Percentiles rank a stretch among this genome's conserved stretches.
These are phyloP conservation scores for Hyperopisus bebe DNA, from an alignment of 2,113 vertebrate species.

Conservation along the genomic window DNA sequence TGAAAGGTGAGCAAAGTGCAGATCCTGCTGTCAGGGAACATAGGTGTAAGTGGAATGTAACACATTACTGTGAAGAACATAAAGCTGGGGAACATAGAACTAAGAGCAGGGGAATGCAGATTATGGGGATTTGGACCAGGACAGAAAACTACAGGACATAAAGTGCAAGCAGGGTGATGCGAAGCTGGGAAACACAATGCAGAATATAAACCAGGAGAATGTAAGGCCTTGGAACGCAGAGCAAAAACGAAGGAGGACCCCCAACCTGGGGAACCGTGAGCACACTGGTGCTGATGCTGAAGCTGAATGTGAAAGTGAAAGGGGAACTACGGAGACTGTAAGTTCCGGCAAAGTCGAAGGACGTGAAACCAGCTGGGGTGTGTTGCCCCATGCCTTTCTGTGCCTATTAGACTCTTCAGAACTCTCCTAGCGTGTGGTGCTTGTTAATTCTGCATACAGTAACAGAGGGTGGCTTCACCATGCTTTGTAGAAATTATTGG, in stretches of 20 bases:
- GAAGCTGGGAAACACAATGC: not conserved
- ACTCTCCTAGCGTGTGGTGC: not conserved
- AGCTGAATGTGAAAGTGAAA: not conserved
- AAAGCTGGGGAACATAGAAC: not conserved
- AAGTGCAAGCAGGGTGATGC: not conserved
- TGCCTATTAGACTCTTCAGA: not conserved
- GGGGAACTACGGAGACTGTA: not conserved
- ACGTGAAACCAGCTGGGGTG: not conserved
- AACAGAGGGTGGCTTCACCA: not conserved
- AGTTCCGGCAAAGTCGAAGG: not conserved
- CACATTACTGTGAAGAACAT: not conserved
- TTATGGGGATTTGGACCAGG: not conserved
- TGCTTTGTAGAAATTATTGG: not conserved
- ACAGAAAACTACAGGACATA: not conserved
- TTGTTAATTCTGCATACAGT: not conserved
- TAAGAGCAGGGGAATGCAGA: not conserved
- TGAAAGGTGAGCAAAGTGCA: conserved; percentile 72
- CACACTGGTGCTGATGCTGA: not conserved
- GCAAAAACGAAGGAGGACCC: not conserved
- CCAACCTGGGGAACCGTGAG: not conserved
- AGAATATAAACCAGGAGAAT: not conserved
- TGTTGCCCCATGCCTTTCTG: not conserved
- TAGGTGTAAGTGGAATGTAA: not conserved
- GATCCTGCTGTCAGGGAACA: not conserved
- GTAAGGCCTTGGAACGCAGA: not conserved